Evolutionary conservation across 2,888 invertebrate species (phyloP).

Genomic region (Ennomos erosarius): DNA sequence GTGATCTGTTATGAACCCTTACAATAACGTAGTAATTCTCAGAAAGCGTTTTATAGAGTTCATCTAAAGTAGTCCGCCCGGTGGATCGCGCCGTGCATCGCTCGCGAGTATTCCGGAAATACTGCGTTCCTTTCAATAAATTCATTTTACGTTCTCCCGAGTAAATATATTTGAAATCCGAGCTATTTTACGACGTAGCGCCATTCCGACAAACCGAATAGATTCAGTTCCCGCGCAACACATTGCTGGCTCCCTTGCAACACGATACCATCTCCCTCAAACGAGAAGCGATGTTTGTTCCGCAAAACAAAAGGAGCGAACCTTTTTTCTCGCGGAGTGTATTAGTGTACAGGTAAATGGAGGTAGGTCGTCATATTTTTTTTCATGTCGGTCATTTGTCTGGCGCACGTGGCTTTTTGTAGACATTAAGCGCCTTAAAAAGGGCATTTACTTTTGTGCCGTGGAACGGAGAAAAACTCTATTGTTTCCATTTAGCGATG

Average conservation of each 20-base stretch:
- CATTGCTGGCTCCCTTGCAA: constrained; percentile 10
- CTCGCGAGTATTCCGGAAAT: constrained; percentile 31
- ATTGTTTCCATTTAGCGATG: constrained; percentile 43
- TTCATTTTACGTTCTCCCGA: constrained; percentile 59
- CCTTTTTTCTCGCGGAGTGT: constrained; percentile 6
- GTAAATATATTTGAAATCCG: constrained; percentile 64
- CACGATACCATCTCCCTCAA: neutral
- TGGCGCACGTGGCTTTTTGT: constrained; percentile 69
- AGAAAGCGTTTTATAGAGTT: neutral
- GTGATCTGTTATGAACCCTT: no score
- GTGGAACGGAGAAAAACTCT: constrained; percentile 23
- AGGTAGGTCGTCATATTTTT: constrained; percentile 62
- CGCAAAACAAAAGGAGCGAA: neutral
- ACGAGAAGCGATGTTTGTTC: constrained; percentile 21
- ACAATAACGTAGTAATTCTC: no score
- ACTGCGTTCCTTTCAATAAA: constrained; percentile 54
- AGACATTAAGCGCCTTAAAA: constrained; percentile 70
- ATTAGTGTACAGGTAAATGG: constrained; percentile 45
- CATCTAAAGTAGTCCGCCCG: neutral
- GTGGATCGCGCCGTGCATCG: constrained; percentile 6
- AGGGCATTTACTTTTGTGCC: constrained; percentile 58
- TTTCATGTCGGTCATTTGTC: constrained; percentile 71
- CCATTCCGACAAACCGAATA: constrained; percentile 14
- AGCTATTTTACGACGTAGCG: constrained; percentile 49
- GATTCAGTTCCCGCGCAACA: constrained; percentile 2